phyloP scores from a whole-genome alignment of 2,888 invertebrate species.

The Helicoverpa assulta region DNA sequence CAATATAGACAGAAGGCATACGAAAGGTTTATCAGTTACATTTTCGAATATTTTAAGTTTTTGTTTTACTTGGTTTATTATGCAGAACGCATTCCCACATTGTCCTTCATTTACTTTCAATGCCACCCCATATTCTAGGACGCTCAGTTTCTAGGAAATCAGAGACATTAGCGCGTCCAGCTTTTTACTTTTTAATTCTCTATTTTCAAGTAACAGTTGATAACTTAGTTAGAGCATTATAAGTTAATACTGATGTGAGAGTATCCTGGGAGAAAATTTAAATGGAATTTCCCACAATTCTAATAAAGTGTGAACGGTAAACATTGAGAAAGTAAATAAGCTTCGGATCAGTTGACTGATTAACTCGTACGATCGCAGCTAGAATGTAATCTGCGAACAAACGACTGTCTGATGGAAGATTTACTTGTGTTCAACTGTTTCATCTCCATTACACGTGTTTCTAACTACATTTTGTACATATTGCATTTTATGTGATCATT shows the following conservation, averaged over 20 bases:
- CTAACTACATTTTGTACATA: too few species aligned
- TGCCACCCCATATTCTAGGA: too few species aligned
- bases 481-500: too few species aligned
- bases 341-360: conserved; percentile 14
- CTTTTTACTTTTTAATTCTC: neutral
- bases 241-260: neutral
- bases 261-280: conserved; percentile 11
- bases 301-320: conserved; percentile 11
- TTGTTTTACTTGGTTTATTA: too few species aligned
- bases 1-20: too few species aligned
- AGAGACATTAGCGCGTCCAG: too few species aligned
- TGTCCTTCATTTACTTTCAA: too few species aligned
- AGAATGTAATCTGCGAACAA: neutral
- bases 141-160: too few species aligned
- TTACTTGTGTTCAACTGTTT: neutral
- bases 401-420: neutral
- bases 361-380: neutral
- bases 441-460: neutral
- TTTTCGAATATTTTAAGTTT: too few species aligned
- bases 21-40: too few species aligned
- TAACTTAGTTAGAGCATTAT: neutral
- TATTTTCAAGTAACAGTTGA: neutral
- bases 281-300: conserved; percentile 22
- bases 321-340: conserved; percentile 26
- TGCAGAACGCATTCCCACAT: too few species aligned